Evolutionary conservation across 2,797 vertebrate genomes (phyloP), one percentile per base, ranked within the genome.

Genomic region (Serranus cabrilla): DNA sequence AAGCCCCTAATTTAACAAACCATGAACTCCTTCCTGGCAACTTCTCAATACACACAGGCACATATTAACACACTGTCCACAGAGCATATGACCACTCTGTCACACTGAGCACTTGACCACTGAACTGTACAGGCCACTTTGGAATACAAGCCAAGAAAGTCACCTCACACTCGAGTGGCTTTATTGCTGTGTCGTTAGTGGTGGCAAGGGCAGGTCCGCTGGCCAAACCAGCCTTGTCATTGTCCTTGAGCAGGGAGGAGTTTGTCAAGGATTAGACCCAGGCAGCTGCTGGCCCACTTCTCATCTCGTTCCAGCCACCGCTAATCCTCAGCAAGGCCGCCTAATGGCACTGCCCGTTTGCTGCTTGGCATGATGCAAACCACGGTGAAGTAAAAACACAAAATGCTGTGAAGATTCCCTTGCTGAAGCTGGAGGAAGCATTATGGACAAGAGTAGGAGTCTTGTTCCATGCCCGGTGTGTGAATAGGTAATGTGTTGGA

Each of bases 191-290:
- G 59, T 78, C 50, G 55, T 83, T 76, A 73, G 81, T 78, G 31
- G 16, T 45, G 47, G 71, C 75, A 58, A 56, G 14, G 34, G 71
- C 58, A 27, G 82, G 72, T 82, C 79, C 9, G 5, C 80, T 2
- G 67, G 84, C 75, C 81, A 84, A 83, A 83, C 61, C 84, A 65
- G 82, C 73, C 77, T 78, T 70, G 88, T 89, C 85, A 87, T 90
- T 86, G 89, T 90, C 87, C 88, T 90, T 90, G 89, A 92, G 88
- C 76, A 2, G 72, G 81, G 78, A 77, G 74, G 85, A 74, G 80
- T 82, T 86, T 54, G 81, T 83, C 76, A 47, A 80, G 89, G 90
- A 91, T 91, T 88, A 88, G 79, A 80, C 81, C 51, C 77, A 18
- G 81, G 59, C 84, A 87, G 81, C 86, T 60, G 63, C 81, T 78